phyloP scores from a whole-genome alignment of 2,888 invertebrate species.

The Helicoverpa assulta region DNA sequence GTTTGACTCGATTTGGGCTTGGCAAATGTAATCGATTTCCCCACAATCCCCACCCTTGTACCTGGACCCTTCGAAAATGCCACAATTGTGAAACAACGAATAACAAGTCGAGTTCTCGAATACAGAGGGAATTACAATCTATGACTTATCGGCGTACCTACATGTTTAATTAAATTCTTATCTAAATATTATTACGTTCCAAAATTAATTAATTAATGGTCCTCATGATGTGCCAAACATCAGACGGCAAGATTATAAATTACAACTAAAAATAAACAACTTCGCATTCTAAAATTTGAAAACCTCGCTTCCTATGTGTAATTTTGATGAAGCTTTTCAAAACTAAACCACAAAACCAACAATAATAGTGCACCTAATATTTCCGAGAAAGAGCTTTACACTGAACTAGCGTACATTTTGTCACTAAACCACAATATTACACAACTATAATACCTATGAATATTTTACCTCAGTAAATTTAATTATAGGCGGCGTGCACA shows the following conservation, averaged over 20 bases:
- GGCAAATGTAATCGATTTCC: constrained; percentile 55
- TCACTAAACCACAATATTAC: constrained; percentile 13
- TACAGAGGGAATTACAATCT: constrained; percentile 17
- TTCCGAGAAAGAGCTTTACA: not conserved
- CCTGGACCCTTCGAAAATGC: constrained; percentile 49
- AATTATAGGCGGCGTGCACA: constrained; percentile 52
- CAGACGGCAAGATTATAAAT: too few relatives aligned
- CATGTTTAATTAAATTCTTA: constrained; percentile 1
- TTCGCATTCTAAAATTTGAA: too few relatives aligned
- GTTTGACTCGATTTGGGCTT: constrained; percentile 53
- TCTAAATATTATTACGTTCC: not conserved
- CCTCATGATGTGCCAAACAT: too few relatives aligned
- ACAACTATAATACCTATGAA: constrained; percentile 32
- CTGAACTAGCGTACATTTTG: constrained; percentile 8
- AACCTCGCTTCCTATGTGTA: too few relatives aligned
- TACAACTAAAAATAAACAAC: too few relatives aligned
- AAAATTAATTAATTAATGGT: too few relatives aligned
- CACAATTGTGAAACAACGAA: constrained; percentile 42
- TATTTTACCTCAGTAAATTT: constrained; percentile 55
- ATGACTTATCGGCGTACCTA: not conserved
- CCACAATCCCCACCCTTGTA: constrained; percentile 30
- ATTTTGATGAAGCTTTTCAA: too few relatives aligned
- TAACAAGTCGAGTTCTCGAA: constrained; percentile 24
- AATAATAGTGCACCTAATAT: too few relatives aligned
- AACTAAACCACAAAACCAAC: too few relatives aligned